Percentiles rank a stretch among this genome's conserved stretches.
These are phyloP conservation scores for Laterallus jamaicensis DNA, from an alignment of 2,113 vertebrate species.

Conservation along the genomic window DNA sequence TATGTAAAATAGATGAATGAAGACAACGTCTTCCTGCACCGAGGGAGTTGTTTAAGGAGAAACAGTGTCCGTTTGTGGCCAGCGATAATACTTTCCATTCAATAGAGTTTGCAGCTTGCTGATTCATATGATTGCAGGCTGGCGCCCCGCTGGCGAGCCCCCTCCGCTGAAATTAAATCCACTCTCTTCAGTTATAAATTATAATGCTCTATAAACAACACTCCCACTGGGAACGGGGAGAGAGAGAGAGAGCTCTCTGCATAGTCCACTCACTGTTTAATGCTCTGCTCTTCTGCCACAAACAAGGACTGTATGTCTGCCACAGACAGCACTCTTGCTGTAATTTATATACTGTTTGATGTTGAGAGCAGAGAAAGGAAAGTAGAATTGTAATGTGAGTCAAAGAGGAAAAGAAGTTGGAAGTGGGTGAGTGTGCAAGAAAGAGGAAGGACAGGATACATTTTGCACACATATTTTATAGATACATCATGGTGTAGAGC, in stretches of 20 bases:
- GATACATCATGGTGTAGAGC: conserved; percentile 62
- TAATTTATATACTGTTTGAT: conserved; percentile 83
- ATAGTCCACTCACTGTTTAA: conserved; percentile 80
- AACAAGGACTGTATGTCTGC: conserved; percentile 77
- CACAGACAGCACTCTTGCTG: conserved; percentile 74
- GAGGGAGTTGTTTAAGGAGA: conserved; percentile 94
- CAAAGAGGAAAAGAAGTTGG: conserved; percentile 77
- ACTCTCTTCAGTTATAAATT: conserved; percentile 99
- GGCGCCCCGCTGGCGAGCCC: conserved; percentile 98
- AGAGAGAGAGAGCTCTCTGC: conserved; percentile 65
- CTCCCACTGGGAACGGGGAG: conserved; percentile 87
- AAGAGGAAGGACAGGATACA: conserved; percentile 54
- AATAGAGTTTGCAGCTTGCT: conserved; percentile 91
- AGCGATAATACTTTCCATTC: conserved; percentile 99
- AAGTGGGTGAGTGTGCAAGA: conserved; percentile 70
- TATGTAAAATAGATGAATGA: conserved; percentile 91
- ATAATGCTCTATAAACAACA: conserved; percentile 99
- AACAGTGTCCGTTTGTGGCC: conserved; percentile 98
- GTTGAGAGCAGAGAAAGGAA: conserved; percentile 75
- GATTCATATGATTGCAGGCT: conserved; percentile 97
- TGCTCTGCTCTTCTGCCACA: conserved; percentile 81
- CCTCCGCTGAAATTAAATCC: conserved; percentile 98
- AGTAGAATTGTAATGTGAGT: conserved; percentile 72
- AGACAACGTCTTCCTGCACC: conserved; percentile 87
- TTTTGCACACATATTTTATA: conserved; percentile 69